Conservation (phyloP, 2,888 invertebrate genomes). For the Fabriciana adippe region DNA sequence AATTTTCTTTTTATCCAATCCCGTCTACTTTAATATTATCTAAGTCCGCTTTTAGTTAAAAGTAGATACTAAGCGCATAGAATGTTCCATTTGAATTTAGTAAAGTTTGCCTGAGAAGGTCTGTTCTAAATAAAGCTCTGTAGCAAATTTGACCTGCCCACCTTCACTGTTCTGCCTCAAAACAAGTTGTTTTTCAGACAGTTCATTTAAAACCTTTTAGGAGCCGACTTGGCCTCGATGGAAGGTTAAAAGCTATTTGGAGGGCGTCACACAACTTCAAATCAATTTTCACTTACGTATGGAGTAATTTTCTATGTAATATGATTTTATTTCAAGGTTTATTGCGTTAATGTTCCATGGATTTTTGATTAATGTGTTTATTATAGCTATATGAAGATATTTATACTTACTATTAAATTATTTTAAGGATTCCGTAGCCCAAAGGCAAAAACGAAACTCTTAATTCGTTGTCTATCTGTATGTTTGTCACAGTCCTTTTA, state of each 20-base stretch:
- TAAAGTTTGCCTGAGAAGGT: too few species aligned
- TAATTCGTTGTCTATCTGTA: too few species aligned
- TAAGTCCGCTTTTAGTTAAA: not conserved
- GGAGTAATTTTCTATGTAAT: slow-evolving; percentile 2
- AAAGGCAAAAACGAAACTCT: too few species aligned
- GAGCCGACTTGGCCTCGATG: slow-evolving; percentile 10
- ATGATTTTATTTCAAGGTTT: not conserved
- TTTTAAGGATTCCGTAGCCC: too few species aligned
- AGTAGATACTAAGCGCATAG: too few species aligned
- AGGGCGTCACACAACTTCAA: not conserved
- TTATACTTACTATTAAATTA: too few species aligned
- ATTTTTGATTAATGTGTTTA: not conserved
- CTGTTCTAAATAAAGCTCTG: not conserved
- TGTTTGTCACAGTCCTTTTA: too few species aligned
- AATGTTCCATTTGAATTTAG: too few species aligned
- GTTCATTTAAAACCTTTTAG: slow-evolving; percentile 25
- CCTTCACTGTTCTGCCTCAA: not conserved
- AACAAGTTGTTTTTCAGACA: slow-evolving; percentile 21
- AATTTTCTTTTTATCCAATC: not conserved
- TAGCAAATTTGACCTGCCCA: not conserved
- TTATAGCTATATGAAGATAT: too few species aligned
- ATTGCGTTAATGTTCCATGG: not conserved
- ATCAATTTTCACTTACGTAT: slow-evolving; percentile 18
- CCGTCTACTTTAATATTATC: not conserved
- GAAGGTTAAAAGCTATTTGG: slow-evolving; percentile 18